Percentiles rank a stretch among this genome's conserved stretches.
These are phyloP conservation scores for Antitype chi DNA, from an alignment of 2,888 invertebrate species.

Conservation along the genomic window DNA sequence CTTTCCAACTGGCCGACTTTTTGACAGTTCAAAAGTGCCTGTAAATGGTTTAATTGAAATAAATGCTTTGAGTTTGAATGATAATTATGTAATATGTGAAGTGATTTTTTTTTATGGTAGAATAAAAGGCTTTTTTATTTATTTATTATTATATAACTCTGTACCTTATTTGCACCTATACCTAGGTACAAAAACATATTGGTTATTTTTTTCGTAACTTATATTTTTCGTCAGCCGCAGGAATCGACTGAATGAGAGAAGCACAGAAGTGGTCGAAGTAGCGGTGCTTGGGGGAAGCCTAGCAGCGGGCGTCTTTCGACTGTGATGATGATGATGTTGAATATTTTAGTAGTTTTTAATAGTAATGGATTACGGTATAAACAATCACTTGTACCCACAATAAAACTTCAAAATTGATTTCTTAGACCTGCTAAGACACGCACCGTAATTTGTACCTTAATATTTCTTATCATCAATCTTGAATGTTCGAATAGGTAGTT, in stretches of 20 bases:
- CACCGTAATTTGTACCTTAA: background rate
- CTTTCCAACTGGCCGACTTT: too few relatives aligned
- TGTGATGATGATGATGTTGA: background rate
- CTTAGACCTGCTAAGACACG: background rate
- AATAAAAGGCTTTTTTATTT: too few relatives aligned
- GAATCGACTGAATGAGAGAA: background rate
- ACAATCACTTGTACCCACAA: background rate
- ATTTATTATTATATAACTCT: too few relatives aligned
- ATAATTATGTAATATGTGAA: too few relatives aligned
- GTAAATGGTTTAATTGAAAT: too few relatives aligned
- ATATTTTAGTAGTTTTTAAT: background rate
- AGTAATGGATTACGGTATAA: background rate
- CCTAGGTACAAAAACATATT: background rate
- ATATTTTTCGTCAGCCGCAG: background rate
- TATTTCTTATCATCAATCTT: background rate
- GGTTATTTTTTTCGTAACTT: background rate
- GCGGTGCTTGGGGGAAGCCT: background rate
- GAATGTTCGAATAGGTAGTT: background rate
- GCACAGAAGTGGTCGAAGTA: background rate
- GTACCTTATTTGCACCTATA: too few relatives aligned
- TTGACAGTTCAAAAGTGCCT: too few relatives aligned
- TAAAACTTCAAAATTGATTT: background rate
- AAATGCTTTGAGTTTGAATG: too few relatives aligned
- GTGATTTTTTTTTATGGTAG: too few relatives aligned
- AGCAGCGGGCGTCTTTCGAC: background rate